These are phyloP conservation scores for Arbacia lixula DNA, from an alignment of 53 echinoderm and acorn worm genomes.

Conservation along the genomic window DNA sequence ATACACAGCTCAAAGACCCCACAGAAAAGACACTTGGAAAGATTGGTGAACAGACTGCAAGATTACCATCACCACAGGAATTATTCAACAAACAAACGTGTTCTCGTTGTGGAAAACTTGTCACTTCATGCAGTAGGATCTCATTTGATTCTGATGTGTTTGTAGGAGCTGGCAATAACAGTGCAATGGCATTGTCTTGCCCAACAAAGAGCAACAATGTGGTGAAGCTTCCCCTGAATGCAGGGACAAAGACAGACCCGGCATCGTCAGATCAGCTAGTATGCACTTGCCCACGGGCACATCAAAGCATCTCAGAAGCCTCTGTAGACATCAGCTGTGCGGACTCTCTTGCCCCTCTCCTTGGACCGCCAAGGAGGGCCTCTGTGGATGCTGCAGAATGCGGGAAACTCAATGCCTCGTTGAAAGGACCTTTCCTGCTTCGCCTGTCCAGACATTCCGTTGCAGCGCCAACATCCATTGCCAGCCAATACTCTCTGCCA, in stretches of 20 bases:
- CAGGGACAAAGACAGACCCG: neutral
- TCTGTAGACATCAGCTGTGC: conserved; percentile 27
- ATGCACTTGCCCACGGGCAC: conserved; percentile 32
- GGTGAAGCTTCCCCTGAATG: no score
- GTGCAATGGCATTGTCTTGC: no score
- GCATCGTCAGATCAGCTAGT: neutral
- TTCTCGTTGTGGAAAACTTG: conserved; percentile 27
- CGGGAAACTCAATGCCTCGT: conserved; percentile 68
- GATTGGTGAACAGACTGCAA: neutral
- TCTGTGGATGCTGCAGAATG: conserved; percentile 82
- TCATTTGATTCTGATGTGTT: no score
- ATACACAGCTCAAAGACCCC: neutral
- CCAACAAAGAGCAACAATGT: neutral
- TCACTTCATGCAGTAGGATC: no score
- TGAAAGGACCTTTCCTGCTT: conserved; percentile 72
- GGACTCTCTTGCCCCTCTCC: conserved; percentile 48
- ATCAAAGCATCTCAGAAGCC: conserved; percentile 43
- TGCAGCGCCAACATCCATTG: conserved; percentile 57
- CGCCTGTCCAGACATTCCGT: conserved; percentile 84
- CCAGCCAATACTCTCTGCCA: conserved; percentile 32
- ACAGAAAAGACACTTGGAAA: neutral
- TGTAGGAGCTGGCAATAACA: no score
- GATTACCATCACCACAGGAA: no score
- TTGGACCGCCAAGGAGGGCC: conserved; percentile 62
- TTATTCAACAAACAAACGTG: conserved; percentile 14